Evolutionary conservation across 35 echinoderm and acorn worm species (phyloP), one percentile per base, ranked within the genome.

Genomic region (Ophioderma brevispina): DNA sequence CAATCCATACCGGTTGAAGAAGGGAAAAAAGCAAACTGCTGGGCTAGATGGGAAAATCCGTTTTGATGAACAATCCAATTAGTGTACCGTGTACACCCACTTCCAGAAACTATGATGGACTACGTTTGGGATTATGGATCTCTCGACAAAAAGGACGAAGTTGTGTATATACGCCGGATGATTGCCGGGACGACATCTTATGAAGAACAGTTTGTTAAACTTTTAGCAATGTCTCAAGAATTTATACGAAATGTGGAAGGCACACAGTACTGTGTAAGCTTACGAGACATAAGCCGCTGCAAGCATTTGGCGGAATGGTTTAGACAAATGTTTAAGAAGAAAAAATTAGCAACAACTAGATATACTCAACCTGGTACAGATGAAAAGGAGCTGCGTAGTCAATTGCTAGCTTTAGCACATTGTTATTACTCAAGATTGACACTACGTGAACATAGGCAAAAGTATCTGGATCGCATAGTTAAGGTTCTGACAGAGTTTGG

Each of bases 51-150:
- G 31, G n/a, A 18, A 70, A 18, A 25, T 15, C n/a, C n/a, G n/a
- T n/a, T n/a, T n/a, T n/a, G 85, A 87, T 46, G 85, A 87, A 75
- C 35, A 43, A 64, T 87, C 85, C n/a, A 87, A 87, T 39, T 87
- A 1, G 85, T 87, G 32, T 87, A 87, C 85, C 39, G 85, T 31
- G 85, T 87, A 8, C 63, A 87, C 39, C 85, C 85, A 19, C 70
- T 87, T 19, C 85, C 85, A 37, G 85, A 87, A 39, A 75, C 85
- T 2, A 76, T 87, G 85, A 87, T 78, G 85, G 85, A 87, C 10
- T 87, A 78, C 78, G 85, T 87, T 0, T 87, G 85, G 85, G 85
- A 87, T 39, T 87, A 87, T 87, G 85, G 85, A 14, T 35, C 85
- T 13, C 85, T 87, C 10, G 34, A 87, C 46, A 40, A 64, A 78